A percentile compares a stretch with the other conserved stretches of the same genome.
Conservation (phyloP, 2,888 invertebrate species). For the Branchellion lobata region DNA sequence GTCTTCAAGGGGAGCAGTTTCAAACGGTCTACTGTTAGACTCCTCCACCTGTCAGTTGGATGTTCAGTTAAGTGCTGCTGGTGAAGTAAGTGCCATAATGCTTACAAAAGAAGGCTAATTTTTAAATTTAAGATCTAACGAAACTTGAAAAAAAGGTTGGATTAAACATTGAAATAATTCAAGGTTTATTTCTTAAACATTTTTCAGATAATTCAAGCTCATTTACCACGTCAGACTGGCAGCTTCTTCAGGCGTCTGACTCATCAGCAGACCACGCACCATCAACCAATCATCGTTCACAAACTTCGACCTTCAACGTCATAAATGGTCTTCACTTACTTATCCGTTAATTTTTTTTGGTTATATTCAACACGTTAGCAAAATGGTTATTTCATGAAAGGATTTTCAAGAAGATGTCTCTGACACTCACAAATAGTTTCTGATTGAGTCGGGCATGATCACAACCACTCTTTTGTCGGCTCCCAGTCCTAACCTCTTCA, state of each 20-base stretch:
- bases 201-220: not conserved
- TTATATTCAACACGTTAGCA: no score
- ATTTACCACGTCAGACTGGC: not conserved
- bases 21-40: not conserved
- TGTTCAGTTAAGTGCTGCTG: no score
- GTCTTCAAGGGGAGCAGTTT: not conserved
- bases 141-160: no score
- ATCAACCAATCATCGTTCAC: conserved; percentile 93
- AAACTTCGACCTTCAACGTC: conserved; percentile 74
- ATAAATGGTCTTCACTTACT: not conserved
- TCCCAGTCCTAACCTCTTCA: conserved; percentile 69
- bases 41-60: not conserved
- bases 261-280: conserved; percentile 69
- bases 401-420: no score
- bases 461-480: conserved; percentile 85
- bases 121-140: no score
- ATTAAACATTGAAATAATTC: no score
- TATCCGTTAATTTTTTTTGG: no score
- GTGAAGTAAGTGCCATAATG: no score
- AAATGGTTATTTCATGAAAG: no score
- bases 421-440: conserved; percentile 80
- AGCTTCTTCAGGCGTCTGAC: not conserved
- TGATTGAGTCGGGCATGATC: conserved; percentile 86
- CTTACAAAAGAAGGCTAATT: no score
- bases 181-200: not conserved